Conservation (phyloP, 2,888 invertebrate genomes). For the Boloria selene region DNA sequence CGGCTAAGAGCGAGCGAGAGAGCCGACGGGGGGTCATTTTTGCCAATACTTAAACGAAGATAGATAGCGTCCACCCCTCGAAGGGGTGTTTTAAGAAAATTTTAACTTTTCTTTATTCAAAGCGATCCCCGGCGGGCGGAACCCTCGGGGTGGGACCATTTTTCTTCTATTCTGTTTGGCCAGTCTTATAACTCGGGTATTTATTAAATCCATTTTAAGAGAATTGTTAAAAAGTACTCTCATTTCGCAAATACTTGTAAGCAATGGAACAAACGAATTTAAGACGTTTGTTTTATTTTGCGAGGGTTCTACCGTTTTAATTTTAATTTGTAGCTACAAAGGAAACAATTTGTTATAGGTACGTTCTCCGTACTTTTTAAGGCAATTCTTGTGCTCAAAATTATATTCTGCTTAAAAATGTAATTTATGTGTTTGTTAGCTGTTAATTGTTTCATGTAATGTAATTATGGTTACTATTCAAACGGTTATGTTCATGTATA, state of each 20-base stretch:
- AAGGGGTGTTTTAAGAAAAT: slow-evolving; percentile 75
- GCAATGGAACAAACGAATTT: slow-evolving; percentile 33
- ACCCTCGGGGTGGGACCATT: slow-evolving; percentile 53
- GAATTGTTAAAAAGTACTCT: slow-evolving; percentile 69
- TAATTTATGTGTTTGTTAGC: neutral
- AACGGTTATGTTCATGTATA: too few species aligned
- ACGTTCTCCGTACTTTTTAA: slow-evolving; percentile 11
- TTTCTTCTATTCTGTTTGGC: slow-evolving; percentile 80
- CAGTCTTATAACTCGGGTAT: slow-evolving; percentile 74
- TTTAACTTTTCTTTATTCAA: slow-evolving; percentile 82
- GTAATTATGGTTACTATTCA: too few species aligned
- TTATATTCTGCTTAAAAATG: slow-evolving; percentile 8
- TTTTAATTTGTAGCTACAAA: slow-evolving; percentile 36
- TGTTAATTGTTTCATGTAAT: too few species aligned
- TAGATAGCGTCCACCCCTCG: slow-evolving; percentile 66
- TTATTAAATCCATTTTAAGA: slow-evolving; percentile 77
- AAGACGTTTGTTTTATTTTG: slow-evolving; percentile 35
- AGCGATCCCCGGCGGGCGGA: slow-evolving; percentile 50
- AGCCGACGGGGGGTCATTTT: slow-evolving; percentile 67
- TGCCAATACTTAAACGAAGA: slow-evolving; percentile 81
- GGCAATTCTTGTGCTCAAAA: slow-evolving; percentile 9
- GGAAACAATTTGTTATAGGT: slow-evolving; percentile 29
- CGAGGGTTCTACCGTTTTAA: slow-evolving; percentile 27
- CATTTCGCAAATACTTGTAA: slow-evolving; percentile 37
- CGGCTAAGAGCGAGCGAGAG: slow-evolving; percentile 59